Percentiles rank a stretch among this genome's conserved stretches.
Conservation (phyloP, 2,797 vertebrate species). For the Erithacus rubecula region DNA sequence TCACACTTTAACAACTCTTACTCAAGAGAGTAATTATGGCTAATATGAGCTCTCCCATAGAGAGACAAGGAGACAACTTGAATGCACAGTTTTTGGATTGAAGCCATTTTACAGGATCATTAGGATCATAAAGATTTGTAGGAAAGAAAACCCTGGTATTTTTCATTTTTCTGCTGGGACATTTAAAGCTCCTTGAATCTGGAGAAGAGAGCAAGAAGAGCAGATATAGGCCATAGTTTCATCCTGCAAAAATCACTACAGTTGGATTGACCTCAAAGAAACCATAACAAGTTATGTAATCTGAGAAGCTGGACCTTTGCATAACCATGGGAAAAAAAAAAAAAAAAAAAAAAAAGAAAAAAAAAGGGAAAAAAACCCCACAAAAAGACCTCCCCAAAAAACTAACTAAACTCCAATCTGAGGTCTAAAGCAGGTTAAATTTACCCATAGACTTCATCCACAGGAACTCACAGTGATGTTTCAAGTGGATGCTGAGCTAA, state of each 20-base stretch:
- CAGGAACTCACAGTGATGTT: neutral
- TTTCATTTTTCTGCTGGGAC: constrained; percentile 9
- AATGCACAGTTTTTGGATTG: neutral
- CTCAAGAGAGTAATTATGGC: neutral
- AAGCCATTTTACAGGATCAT: constrained; percentile 1
- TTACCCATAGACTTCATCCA: neutral
- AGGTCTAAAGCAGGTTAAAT: neutral
- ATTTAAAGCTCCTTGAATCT: neutral
- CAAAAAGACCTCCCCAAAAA: rapidly evolving
- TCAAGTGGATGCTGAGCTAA: neutral
- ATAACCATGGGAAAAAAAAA: too few relatives aligned
- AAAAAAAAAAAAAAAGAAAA: rapidly evolving
- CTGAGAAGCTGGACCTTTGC: neutral
- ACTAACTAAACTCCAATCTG: neutral
- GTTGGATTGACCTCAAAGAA: neutral
- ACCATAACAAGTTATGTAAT: neutral
- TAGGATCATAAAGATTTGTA: neutral
- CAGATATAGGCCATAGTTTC: neutral
- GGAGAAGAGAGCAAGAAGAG: neutral
- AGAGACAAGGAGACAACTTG: neutral
- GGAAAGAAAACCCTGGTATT: neutral
- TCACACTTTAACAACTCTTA: constrained; percentile 5
- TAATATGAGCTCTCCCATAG: neutral
- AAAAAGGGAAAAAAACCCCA: rapidly evolving
- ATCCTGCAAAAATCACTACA: neutral